These are phyloP conservation scores for Neodon shergylaensis DNA, from an alignment of 2,113 vertebrate genomes.

Conservation along the genomic window DNA sequence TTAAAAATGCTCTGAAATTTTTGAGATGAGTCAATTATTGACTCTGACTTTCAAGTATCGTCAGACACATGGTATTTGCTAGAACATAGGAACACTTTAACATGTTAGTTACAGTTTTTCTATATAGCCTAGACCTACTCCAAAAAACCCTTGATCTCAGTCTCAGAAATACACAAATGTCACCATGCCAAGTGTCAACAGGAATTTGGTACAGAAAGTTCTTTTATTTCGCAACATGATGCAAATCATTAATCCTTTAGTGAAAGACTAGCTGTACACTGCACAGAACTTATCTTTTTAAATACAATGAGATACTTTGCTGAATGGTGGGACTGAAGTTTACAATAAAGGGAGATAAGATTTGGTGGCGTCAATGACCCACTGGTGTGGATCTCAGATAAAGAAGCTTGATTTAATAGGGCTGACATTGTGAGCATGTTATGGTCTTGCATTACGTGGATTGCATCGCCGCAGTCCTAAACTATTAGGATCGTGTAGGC, in stretches of 20 bases:
- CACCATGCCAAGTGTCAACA: neutral
- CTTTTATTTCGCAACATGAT: neutral
- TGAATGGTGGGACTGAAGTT: neutral
- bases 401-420: slow-evolving; percentile 1
- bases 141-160: neutral
- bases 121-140: neutral
- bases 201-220: neutral
- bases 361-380: neutral
- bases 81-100: neutral
- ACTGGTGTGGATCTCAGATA: neutral
- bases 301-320: neutral
- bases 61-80: neutral
- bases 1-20: slow-evolving; percentile 61
- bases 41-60: no score
- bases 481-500: neutral
- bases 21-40: slow-evolving; percentile 47
- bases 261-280: neutral
- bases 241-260: neutral
- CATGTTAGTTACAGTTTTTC: neutral
- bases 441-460: neutral
- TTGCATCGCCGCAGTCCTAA: neutral
- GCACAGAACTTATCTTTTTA: neutral
- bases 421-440: slow-evolving; percentile 40
- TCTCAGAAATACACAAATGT: neutral
- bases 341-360: neutral